These are phyloP conservation scores for Anticlea derivata DNA, from an alignment of 2,888 invertebrate species.

Conservation along the genomic window DNA sequence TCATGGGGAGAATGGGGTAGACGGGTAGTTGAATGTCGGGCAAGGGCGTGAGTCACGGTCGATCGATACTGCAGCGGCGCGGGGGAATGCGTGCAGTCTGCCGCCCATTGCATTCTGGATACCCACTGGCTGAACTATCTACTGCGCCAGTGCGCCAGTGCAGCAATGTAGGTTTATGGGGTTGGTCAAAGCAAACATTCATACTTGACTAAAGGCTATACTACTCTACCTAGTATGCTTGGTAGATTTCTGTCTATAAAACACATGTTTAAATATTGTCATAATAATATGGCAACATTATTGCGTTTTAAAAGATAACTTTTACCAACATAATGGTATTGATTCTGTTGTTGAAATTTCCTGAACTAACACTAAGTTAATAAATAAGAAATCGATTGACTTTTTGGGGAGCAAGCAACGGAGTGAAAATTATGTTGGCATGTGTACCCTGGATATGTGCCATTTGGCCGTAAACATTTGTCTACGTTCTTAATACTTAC, in stretches of 20 bases:
- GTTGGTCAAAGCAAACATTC: not conserved
- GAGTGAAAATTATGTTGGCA: slow-evolving; percentile 36
- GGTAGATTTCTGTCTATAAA: too few species aligned
- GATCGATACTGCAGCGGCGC: slow-evolving; percentile 75
- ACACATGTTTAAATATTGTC: too few species aligned
- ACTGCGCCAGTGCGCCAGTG: slow-evolving; percentile 18
- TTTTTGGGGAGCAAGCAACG: slow-evolving; percentile 20
- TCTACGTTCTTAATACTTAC: slow-evolving; percentile 22
- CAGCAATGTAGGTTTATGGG: slow-evolving; percentile 20
- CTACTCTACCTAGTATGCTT: too few species aligned
- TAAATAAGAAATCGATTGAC: not conserved
- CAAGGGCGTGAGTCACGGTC: slow-evolving; percentile 82
- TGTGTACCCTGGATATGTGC: slow-evolving; percentile 51
- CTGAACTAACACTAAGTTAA: too few species aligned
- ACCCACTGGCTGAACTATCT: slow-evolving; percentile 23
- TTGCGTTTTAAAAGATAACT: too few species aligned
- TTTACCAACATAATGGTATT: too few species aligned
- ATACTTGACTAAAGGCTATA: not conserved
- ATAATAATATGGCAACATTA: too few species aligned
- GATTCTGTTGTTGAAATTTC: too few species aligned
- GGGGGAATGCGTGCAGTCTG: slow-evolving; percentile 26
- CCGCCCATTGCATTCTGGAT: slow-evolving; percentile 28
- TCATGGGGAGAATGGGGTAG: slow-evolving; percentile 46
- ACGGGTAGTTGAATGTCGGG: slow-evolving; percentile 78
- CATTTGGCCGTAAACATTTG: slow-evolving; percentile 51